These are phyloP conservation scores for Gila orcuttii DNA, from an alignment of 2,113 vertebrate genomes.

Conservation along the genomic window DNA sequence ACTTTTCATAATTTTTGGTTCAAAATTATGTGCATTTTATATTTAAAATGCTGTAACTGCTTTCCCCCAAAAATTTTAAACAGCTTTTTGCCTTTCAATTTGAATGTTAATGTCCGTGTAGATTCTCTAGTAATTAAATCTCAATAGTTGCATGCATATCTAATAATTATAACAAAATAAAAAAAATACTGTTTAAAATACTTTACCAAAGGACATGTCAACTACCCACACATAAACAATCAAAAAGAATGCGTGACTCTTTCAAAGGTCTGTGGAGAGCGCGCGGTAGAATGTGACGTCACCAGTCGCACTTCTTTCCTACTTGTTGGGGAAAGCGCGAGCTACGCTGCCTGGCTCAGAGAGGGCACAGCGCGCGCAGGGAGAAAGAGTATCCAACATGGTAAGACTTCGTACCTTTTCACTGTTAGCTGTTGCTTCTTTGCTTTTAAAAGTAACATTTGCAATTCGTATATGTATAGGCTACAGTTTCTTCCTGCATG, in stretches of 20 bases:
- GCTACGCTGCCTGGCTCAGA: slow-evolving; percentile 33
- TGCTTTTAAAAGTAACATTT: background rate
- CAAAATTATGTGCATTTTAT: background rate
- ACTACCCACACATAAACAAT: background rate
- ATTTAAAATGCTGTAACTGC: too few relatives aligned
- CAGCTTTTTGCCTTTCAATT: too few relatives aligned
- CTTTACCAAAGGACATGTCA: background rate
- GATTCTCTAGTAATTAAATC: background rate
- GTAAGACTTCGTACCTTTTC: slow-evolving; percentile 45
- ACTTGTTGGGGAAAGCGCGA: slow-evolving; percentile 42
- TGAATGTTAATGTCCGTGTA: too few relatives aligned
- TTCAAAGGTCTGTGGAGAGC: background rate
- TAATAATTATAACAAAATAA: too few relatives aligned
- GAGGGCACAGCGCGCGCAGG: background rate
- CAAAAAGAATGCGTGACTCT: background rate
- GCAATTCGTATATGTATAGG: background rate
- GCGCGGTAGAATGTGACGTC: slow-evolving; percentile 53
- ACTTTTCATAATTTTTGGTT: background rate
- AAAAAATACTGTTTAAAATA: background rate
- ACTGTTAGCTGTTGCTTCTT: background rate
- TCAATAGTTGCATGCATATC: background rate
- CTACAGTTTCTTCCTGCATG: background rate
- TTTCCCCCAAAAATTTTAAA: too few relatives aligned
- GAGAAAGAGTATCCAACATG: slow-evolving; percentile 1
- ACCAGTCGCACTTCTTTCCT: slow-evolving; percentile 43